These are phyloP conservation scores for Papilio gigon DNA, from an alignment of 2,888 invertebrate genomes.

Conservation along the genomic window DNA sequence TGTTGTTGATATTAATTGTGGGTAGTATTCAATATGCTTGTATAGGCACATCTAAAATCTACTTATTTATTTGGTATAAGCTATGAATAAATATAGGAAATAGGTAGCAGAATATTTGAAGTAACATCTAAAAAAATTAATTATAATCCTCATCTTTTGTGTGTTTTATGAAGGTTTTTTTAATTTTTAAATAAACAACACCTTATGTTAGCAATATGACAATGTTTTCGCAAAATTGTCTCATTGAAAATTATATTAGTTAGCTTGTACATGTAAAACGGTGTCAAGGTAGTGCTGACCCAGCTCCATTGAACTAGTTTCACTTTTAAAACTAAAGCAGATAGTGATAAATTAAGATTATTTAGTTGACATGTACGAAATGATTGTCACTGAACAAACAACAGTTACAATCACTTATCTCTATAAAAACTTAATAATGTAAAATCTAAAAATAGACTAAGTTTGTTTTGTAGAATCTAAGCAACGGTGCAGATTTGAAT, in stretches of 20 bases:
- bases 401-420: no score
- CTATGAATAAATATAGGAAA: no score
- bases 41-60: background rate
- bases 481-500: no score
- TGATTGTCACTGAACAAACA: background rate
- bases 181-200: no score
- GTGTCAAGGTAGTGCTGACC: conserved; percentile 37
- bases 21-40: background rate
- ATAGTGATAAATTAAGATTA: conserved; percentile 6
- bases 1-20: background rate
- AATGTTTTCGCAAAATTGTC: background rate
- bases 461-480: no score
- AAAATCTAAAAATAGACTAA: no score
- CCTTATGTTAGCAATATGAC: background rate
- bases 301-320: conserved; percentile 24
- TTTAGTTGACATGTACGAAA: background rate
- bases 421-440: no score
- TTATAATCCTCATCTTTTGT: no score
- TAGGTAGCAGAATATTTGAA: background rate
- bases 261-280: conserved; percentile 16
- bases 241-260: conserved; percentile 18
- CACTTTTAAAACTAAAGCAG: conserved; percentile 8
- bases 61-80: no score
- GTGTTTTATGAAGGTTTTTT: no score
- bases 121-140: background rate